These are phyloP conservation scores for Holothuria scabra DNA, from an alignment of 53 echinoderm and acorn worm species.

Conservation along the genomic window DNA sequence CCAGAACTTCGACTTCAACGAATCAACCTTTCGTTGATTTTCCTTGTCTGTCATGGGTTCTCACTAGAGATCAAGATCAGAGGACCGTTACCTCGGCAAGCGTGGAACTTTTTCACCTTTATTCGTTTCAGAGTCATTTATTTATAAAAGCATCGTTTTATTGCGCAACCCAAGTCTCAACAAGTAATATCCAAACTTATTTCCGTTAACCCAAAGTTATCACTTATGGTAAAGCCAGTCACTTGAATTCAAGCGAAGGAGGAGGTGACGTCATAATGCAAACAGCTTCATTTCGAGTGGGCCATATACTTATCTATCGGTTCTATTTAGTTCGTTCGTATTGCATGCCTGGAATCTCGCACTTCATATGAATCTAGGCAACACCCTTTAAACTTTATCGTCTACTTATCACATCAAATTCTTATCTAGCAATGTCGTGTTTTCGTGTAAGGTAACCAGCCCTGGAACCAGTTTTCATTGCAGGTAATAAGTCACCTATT, in stretches of 20 bases:
- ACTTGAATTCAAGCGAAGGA: slow-evolving; percentile 32
- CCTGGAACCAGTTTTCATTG: slow-evolving; percentile 36
- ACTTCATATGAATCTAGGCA: slow-evolving; percentile 8
- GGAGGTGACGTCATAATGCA: slow-evolving; percentile 28
- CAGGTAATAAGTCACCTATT: slow-evolving; percentile 41
- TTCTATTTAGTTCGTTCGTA: neutral
- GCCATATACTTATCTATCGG: slow-evolving; percentile 28
- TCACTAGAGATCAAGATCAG: no score
- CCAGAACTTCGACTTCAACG: no score
- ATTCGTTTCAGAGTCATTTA: no score
- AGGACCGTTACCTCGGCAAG: no score
- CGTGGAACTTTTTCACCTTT: no score
- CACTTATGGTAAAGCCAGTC: slow-evolving; percentile 3
- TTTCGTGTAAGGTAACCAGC: neutral
- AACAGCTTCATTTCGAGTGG: slow-evolving; percentile 25
- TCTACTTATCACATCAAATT: neutral
- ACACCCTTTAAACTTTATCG: slow-evolving; percentile 10
- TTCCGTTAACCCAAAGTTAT: no score
- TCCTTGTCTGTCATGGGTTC: no score
- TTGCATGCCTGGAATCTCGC: neutral
- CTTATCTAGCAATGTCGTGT: slow-evolving; percentile 15
- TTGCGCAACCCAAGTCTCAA: no score
- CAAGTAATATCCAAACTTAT: no score
- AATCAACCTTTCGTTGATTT: no score
- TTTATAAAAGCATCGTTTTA: no score